A percentile compares a stretch with the other conserved stretches of the same genome.
Conservation (phyloP, 2,888 invertebrate genomes). For the Matsumyia berberina region DNA sequence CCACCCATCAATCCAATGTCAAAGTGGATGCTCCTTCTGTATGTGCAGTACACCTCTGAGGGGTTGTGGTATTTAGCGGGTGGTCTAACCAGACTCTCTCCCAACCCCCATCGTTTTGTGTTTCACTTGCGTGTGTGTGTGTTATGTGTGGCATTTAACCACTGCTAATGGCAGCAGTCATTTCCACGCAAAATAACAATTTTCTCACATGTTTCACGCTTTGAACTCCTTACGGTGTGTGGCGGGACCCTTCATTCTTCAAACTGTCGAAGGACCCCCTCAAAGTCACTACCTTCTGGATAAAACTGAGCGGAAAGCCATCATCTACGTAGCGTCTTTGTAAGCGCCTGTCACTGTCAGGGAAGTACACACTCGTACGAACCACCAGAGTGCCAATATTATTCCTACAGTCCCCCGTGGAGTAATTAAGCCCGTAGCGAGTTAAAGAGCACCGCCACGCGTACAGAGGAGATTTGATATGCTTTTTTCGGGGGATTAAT, state of each 20-base stretch:
- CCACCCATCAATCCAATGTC: constrained; percentile 64
- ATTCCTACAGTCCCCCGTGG: constrained; percentile 48
- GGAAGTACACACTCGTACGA: constrained; percentile 4
- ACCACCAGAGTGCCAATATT: constrained; percentile 49
- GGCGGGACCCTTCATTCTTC: background rate
- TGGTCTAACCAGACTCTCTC: constrained; percentile 25
- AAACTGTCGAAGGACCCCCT: constrained; percentile 24
- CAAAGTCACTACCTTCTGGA: background rate
- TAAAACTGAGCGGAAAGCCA: constrained; percentile 47
- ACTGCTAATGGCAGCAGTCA: constrained; percentile 69
- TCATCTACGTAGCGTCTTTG: constrained; percentile 43
- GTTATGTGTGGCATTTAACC: constrained; percentile 66
- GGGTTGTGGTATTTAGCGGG: constrained; percentile 34
- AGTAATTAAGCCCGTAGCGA: constrained; percentile 65
- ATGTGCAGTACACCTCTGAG: constrained; percentile 13
- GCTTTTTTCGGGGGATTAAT: constrained; percentile 6
- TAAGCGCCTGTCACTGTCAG: constrained; percentile 65
- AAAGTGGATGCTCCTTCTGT: constrained; percentile 20
- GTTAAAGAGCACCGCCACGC: constrained; percentile 44
- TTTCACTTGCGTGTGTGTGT: constrained; percentile 46
- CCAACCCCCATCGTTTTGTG: background rate
- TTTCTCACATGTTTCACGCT: constrained; percentile 63
- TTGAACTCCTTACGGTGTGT: constrained; percentile 31
- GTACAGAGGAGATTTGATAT: constrained; percentile 30
- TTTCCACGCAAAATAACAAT: constrained; percentile 74